A percentile compares a stretch with the other conserved stretches of the same genome.
phyloP scores from a whole-genome alignment of 2,113 vertebrate species.

The Seriola dumerili region DNA sequence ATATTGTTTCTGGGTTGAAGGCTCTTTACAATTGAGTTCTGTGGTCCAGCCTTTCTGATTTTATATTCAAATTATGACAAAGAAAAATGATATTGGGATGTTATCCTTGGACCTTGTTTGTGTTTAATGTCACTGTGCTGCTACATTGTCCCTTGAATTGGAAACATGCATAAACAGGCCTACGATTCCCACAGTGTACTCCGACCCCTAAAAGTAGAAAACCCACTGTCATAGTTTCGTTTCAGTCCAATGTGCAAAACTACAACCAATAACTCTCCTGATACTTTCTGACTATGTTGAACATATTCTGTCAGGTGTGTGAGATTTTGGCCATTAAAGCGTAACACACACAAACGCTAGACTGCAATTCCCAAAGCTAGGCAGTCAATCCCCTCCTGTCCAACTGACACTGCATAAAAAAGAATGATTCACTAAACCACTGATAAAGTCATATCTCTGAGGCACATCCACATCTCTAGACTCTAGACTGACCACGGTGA shows the following conservation, averaged over 20 bases:
- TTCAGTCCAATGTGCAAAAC: background rate
- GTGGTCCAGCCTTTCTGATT: background rate
- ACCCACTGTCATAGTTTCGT: background rate
- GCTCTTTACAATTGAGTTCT: background rate
- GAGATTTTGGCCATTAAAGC: background rate
- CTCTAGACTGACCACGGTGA: conserved; percentile 34
- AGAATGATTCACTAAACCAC: conserved; percentile 42
- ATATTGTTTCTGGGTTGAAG: background rate
- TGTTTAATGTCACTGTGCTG: background rate
- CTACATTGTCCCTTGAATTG: background rate
- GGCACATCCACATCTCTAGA: conserved; percentile 25
- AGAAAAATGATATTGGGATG: too few species aligned
- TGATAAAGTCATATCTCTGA: conserved; percentile 53
- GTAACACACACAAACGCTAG: background rate
- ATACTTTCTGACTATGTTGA: background rate
- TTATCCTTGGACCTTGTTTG: background rate
- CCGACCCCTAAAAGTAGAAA: background rate
- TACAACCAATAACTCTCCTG: background rate
- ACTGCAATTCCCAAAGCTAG: conserved; percentile 1
- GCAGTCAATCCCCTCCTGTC: background rate
- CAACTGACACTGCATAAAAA: conserved; percentile 41
- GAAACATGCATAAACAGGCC: background rate
- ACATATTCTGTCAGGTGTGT: background rate
- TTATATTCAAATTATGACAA: background rate
- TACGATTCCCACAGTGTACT: background rate